These are phyloP conservation scores for Hypotaenidia philippensis DNA, from an alignment of 2,797 vertebrate species.

Conservation along the genomic window DNA sequence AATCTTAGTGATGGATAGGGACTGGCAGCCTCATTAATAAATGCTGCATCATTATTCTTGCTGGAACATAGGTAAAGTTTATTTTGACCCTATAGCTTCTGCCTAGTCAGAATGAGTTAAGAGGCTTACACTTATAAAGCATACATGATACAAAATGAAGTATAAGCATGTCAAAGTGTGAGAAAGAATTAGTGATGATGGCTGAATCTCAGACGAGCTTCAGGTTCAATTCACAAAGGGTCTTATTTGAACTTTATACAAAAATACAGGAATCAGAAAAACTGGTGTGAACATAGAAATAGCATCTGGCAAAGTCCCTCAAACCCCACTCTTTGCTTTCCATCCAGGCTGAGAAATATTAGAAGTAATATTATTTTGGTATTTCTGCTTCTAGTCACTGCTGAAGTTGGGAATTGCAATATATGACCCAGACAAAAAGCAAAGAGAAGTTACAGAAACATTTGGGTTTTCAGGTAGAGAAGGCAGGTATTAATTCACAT, in stretches of 20 bases:
- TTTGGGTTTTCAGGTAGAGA: neutral
- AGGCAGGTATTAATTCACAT: neutral
- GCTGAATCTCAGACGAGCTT: neutral
- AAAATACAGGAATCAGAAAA: neutral
- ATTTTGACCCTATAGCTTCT: neutral
- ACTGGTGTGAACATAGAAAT: neutral
- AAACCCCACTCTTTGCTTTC: neutral
- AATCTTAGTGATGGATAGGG: neutral
- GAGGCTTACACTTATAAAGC: neutral
- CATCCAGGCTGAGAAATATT: neutral
- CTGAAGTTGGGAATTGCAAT: neutral
- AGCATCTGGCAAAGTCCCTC: neutral
- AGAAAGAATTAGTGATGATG: neutral
- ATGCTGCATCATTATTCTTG: neutral
- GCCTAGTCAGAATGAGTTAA: neutral
- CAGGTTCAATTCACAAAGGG: neutral
- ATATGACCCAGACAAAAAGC: neutral
- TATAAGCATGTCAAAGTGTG: neutral
- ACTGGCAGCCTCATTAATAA: neutral
- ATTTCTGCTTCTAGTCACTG: neutral
- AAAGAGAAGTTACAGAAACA: neutral
- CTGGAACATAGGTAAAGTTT: neutral
- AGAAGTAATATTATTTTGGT: neutral
- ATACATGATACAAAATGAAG: neutral
- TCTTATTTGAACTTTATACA: neutral